Evolutionary conservation across 2,113 vertebrate species (phyloP).

Genomic region (Corythoichthys haematopterus): DNA sequence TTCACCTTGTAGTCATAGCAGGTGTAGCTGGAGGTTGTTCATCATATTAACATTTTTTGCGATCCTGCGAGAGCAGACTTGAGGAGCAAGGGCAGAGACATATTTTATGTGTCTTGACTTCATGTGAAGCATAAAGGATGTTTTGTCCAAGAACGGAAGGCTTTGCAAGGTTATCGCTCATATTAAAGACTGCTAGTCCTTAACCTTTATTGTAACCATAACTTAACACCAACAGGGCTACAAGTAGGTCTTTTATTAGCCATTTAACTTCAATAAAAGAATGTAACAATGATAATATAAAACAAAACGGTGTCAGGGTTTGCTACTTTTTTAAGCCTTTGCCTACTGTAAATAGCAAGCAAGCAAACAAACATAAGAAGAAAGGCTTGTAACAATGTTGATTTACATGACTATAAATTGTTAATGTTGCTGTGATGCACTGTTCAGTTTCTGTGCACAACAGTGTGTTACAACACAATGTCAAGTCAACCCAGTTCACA

Average conservation of each 20-base stretch:
- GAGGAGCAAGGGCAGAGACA: constrained; percentile 26
- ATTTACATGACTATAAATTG: constrained; percentile 17
- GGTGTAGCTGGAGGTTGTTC: constrained; percentile 29
- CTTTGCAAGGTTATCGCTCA: constrained; percentile 16
- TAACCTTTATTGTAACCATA: constrained; percentile 10
- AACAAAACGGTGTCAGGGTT: constrained; percentile 1
- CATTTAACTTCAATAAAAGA: constrained; percentile 1
- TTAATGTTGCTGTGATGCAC: constrained; percentile 6
- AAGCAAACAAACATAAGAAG: constrained; percentile 1
- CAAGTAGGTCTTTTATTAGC: constrained; percentile 3
- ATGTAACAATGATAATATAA: constrained; percentile 6
- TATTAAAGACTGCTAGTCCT: neutral
- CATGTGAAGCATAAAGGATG: constrained; percentile 19
- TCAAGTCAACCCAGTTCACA: constrained; percentile 15
- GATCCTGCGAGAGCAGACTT: constrained; percentile 5
- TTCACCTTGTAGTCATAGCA: constrained; percentile 12
- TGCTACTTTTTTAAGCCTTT: constrained; percentile 3
- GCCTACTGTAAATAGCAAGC: constrained; percentile 20
- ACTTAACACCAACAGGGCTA: neutral
- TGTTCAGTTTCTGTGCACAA: constrained; percentile 9
- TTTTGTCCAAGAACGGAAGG: constrained; percentile 10
- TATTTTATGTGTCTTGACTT: constrained; percentile 29
- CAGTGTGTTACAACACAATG: constrained; percentile 14
- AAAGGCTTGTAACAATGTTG: neutral
- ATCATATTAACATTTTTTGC: constrained; percentile 20